Evolutionary conservation across 2,888 invertebrate species (phyloP).

Genomic region (Cheilosia urbana): DNA sequence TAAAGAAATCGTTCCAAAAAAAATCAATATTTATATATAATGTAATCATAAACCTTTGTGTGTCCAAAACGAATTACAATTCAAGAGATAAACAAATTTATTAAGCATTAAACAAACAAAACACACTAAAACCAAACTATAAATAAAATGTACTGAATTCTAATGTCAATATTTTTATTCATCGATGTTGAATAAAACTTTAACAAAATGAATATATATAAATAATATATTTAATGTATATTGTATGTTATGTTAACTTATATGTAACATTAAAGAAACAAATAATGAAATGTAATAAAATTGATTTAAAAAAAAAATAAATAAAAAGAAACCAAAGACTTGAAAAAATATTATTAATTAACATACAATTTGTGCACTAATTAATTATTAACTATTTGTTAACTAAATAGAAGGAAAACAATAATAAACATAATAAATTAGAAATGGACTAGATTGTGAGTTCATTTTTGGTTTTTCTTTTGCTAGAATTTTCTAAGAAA

Average conservation of each 20-base stretch:
- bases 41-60: conserved; percentile 14
- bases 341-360: conserved; percentile 37
- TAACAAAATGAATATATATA: conserved; percentile 25
- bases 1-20: conserved; percentile 19
- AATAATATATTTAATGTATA: conserved; percentile 38
- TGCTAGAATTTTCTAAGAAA: conserved; percentile 69
- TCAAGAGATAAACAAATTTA: conserved; percentile 3
- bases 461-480: conserved; percentile 64
- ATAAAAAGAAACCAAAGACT: conserved; percentile 70
- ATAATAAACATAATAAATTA: conserved; percentile 30
- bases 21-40: conserved; percentile 5
- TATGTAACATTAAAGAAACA: conserved; percentile 33
- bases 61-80: conserved; percentile 48
- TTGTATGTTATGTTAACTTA: conserved; percentile 54
- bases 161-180: conserved; percentile 72
- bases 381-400: conserved; percentile 52
- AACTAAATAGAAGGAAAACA: conserved; percentile 42
- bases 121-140: conserved; percentile 57
- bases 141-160: conserved; percentile 66
- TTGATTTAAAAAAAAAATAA: conserved; percentile 40
- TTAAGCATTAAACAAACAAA: conserved; percentile 25
- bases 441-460: conserved; percentile 32
- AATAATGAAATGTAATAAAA: conserved; percentile 34
- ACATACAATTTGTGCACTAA: conserved; percentile 17
- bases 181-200: conserved; percentile 65